Conservation (phyloP, 2,888 invertebrate genomes). For the Melipona beecheii region DNA sequence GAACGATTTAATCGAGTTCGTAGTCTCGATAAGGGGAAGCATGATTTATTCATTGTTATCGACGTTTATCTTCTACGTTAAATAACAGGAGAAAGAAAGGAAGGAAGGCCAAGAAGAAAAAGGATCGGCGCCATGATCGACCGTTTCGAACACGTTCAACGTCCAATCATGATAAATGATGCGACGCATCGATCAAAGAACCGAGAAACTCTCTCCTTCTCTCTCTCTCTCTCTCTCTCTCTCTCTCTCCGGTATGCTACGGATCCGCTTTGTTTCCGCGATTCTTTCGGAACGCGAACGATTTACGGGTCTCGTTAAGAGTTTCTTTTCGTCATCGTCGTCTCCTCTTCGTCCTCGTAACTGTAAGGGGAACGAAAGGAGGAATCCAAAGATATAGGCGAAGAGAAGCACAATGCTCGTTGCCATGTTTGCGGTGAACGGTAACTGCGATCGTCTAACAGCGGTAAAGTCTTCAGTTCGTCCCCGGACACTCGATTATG, state of each 20-base stretch:
- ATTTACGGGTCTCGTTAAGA: slow-evolving; percentile 63
- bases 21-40: neutral
- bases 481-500: slow-evolving; percentile 48
- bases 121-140: slow-evolving; percentile 14
- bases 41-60: slow-evolving; percentile 25
- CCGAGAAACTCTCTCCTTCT: slow-evolving; percentile 21
- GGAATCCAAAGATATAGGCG: slow-evolving; percentile 10
- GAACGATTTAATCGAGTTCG: slow-evolving; percentile 31
- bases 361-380: neutral
- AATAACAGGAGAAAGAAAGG: neutral
- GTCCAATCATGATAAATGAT: slow-evolving; percentile 56
- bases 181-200: slow-evolving; percentile 58
- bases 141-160: slow-evolving; percentile 36
- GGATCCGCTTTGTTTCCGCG: slow-evolving; percentile 56
- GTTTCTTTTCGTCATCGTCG: slow-evolving; percentile 37
- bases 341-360: neutral
- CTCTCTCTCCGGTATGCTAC: slow-evolving; percentile 16
- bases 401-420: slow-evolving; percentile 52
- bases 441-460: slow-evolving; percentile 69
- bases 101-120: neutral
- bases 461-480: slow-evolving; percentile 53
- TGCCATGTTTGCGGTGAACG: slow-evolving; percentile 70
- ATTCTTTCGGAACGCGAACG: slow-evolving; percentile 56
- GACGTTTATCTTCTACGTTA: slow-evolving; percentile 24
- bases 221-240: neutral